Base-by-base conservation (phyloP, 2,888 invertebrate genomes). In the Agrotis clavis region DNA sequence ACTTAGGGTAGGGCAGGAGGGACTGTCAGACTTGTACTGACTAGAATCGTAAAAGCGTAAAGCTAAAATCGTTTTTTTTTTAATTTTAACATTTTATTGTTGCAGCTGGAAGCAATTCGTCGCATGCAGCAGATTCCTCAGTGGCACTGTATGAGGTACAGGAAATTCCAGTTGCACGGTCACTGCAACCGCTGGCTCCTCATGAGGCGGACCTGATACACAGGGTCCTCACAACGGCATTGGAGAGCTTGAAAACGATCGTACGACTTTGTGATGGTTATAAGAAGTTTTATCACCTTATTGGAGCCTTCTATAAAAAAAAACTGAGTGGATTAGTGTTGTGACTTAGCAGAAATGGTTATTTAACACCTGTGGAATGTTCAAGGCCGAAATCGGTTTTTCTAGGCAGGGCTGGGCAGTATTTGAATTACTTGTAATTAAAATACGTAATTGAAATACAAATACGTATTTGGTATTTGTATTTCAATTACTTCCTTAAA, bases 131-230 rank as follows among this genome's bases (percentile, higher is more conserved):
- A 98, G 92, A 97, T 98, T 74, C 98, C 98, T 1, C 98, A 98
- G 90, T 98, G 98, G 98, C 98, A 98, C 91, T 98, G 98, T 92
- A 97, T 98, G 93, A 96, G 98, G 82, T 98, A 98, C 94, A 97
- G 98, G 77, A 98, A 98, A 87, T 98, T 98, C 88, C 98, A 98
- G 86, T 94, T 98, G 82, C 97, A 98, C 87, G 97, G 98, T 64
- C 97, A 98, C 85, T 98, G 98, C 96, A 97, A 98, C 87, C 98
- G 98, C 87, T 97, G 98, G 95, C 97, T 98, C 84, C 95, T 96
- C 45, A 96, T 96, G 86, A 92, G 97, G 71, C 94, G 97, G 76
- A 94, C 96, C 88, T 97, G 96, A 97, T 94, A 91, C 66, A 72
- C 79, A 48, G 77, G 56, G 25, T 71, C 69, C 21, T 71, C 70